Evolutionary conservation across 1,140 invertebrate genomes (phyloP).

Genomic region (Meloidogyne floridensis): DNA sequence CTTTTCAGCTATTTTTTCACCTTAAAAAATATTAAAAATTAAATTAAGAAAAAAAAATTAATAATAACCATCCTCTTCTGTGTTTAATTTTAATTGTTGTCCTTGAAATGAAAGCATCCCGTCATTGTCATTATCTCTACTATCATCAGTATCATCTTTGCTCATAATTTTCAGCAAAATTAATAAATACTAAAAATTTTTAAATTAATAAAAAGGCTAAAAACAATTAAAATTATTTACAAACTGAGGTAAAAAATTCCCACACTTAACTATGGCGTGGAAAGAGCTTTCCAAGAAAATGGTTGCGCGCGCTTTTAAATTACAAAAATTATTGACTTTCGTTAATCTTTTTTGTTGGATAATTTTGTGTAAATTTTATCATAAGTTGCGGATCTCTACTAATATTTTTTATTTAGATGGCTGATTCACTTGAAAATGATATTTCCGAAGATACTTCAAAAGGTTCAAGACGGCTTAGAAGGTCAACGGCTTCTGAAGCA

Average conservation of each 20-base stretch:
- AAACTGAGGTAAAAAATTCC: not conserved
- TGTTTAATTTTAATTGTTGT: conserved; percentile 42
- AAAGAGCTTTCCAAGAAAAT: not conserved
- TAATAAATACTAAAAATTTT: not conserved
- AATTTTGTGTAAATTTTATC: not conserved
- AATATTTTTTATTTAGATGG: not conserved
- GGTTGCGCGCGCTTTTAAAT: no score
- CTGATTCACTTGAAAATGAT: not conserved
- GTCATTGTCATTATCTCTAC: not conserved
- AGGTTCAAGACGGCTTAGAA: not conserved
- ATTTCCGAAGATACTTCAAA: not conserved
- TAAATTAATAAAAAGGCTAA: not conserved
- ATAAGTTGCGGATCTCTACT: not conserved
- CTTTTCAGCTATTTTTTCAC: conserved; percentile 38
- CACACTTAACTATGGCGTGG: not conserved
- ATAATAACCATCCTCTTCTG: conserved; percentile 29
- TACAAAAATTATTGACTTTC: no score
- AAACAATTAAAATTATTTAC: not conserved
- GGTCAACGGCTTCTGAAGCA: not conserved
- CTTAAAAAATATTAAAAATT: conserved; percentile 23
- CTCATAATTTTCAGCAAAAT: not conserved
- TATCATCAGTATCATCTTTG: not conserved
- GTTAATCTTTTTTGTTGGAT: no score
- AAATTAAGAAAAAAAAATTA: conserved; percentile 6
- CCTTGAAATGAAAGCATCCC: conserved; percentile 29